These are phyloP conservation scores for Plestiodon gilberti DNA, from an alignment of 2,113 vertebrate species.

Conservation along the genomic window DNA sequence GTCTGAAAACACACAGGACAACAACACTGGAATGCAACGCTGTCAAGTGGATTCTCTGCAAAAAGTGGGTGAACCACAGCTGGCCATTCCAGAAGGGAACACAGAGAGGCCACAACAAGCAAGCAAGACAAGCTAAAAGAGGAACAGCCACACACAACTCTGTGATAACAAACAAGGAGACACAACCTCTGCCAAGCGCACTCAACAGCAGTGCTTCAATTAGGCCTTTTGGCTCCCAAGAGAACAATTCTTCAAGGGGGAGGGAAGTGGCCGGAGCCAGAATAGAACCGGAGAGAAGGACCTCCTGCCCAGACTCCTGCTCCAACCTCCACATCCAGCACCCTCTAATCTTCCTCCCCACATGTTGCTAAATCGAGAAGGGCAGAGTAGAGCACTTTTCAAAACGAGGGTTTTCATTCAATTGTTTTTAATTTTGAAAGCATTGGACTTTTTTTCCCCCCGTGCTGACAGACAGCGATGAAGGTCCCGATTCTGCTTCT, in stretches of 20 bases:
- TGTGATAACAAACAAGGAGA: background rate
- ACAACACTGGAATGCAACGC: too few relatives aligned
- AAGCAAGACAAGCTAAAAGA: background rate
- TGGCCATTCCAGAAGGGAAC: too few relatives aligned
- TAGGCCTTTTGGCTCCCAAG: background rate
- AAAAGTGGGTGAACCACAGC: too few relatives aligned
- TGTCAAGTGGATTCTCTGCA: too few relatives aligned
- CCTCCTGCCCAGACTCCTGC: conserved; percentile 50
- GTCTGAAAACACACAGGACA: too few relatives aligned
- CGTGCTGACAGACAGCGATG: background rate
- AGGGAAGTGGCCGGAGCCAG: background rate
- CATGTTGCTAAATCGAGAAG: conserved; percentile 57
- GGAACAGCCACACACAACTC: background rate
- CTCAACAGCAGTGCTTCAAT: background rate
- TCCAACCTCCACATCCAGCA: background rate
- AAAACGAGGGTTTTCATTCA: background rate
- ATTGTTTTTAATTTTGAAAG: background rate
- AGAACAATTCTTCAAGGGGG: accelerated
- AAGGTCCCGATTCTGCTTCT: background rate
- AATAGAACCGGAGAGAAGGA: background rate
- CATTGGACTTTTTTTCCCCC: background rate
- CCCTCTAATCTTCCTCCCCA: conserved; percentile 62
- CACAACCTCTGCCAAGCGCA: too few relatives aligned
- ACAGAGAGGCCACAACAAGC: background rate
- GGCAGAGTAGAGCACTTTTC: background rate